Base-by-base conservation (phyloP, 2,113 vertebrate genomes). In the Melierax canorus region DNA sequence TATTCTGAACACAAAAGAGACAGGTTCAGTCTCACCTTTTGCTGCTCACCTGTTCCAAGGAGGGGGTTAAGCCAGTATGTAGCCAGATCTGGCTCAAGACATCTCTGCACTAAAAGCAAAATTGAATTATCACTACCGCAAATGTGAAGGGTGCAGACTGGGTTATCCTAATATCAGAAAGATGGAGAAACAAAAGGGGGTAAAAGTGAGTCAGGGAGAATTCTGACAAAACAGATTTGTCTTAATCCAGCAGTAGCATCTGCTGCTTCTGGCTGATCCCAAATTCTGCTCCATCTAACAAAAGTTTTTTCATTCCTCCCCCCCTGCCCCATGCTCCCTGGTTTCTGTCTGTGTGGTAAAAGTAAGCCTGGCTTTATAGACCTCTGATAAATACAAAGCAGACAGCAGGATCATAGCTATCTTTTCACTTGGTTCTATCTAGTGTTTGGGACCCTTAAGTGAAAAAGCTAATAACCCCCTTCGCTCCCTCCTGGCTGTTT, bases 281-380 rank as follows among this genome's bases (percentile, higher is more conserved):
- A 58, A 59, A 39, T 60, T 72, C 11, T 88, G 8, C 18, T 75
- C 3, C 7, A 9, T 60, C 19, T 15, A 85, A 59, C 19, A 85
- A 51, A 7, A 43, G 1, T 4, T 56, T 43, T 62, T 55, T n/a
- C 6, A 38, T 38, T 38, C 41, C 41, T 7, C 16, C 43, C 16
- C 16, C 43, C 16, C 2, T 15, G 3, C 41, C 20, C 2, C 3
- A 8, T 43, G 9, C 1, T 90, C 6, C 10, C n/a, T 60, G 7
- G 0, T 75, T 80, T 84, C 58, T 77, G 13, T 24, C 17, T 43
- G 18, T 48, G 24, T n/a, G 20, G 26, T 55, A 46, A 85, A 90
- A 59, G 12, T 39, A 71, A 68, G 3, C 53, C 51, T n/a, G 20
- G 9, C 6, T 64, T 81, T 68, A 21, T 12, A 83, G 30, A 73